phyloP scores from a whole-genome alignment of 2,797 vertebrate genomes.

The Pipistrellus nathusii region DNA sequence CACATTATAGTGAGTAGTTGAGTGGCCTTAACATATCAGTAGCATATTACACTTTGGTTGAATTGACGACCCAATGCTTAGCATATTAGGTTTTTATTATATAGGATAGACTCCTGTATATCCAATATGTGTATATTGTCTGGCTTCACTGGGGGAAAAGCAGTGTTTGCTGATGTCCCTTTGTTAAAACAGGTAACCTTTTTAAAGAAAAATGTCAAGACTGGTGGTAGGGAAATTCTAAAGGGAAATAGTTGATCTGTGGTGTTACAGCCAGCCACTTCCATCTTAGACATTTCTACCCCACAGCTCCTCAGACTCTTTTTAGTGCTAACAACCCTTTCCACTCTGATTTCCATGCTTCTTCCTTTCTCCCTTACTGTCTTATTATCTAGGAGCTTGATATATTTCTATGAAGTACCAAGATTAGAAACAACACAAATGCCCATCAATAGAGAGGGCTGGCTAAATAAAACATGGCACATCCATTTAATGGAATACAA shows the following conservation, averaged over 20 bases:
- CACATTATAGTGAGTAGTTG: no score
- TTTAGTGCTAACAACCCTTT: neutral
- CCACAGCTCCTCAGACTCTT: neutral
- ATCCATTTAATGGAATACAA: conserved; percentile 69
- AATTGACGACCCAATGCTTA: no score
- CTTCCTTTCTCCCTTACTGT: conserved; percentile 35
- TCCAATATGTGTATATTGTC: neutral
- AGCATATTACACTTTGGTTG: no score
- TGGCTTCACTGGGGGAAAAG: neutral
- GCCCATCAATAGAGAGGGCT: conserved; percentile 59
- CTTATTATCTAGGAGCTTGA: conserved; percentile 61
- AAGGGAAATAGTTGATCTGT: neutral
- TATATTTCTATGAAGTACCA: conserved; percentile 59
- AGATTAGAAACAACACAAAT: conserved; percentile 67
- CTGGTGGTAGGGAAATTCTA: neutral
- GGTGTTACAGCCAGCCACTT: neutral
- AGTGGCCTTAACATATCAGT: no score
- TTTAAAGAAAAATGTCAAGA: conserved; percentile 42
- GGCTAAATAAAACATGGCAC: conserved; percentile 47
- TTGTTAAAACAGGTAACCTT: conserved; percentile 18
- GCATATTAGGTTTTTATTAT: no score
- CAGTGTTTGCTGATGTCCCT: neutral
- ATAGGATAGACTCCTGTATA: neutral
- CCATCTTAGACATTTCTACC: neutral
- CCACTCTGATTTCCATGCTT: neutral